phyloP scores from a whole-genome alignment of 2,797 vertebrate species.

The Spea hammondii region DNA sequence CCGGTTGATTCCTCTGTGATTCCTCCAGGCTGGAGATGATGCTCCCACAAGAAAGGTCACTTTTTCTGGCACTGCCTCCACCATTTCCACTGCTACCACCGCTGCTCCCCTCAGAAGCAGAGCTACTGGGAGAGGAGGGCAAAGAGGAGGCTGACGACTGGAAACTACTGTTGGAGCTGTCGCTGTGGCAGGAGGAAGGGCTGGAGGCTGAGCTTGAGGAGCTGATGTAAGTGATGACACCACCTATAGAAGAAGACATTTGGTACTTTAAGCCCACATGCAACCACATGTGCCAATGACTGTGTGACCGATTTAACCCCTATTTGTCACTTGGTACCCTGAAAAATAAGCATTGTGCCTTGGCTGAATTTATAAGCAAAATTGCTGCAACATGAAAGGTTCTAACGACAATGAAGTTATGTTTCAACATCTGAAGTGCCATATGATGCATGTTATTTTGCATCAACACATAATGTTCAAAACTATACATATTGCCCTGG shows the following conservation, averaged over 20 bases:
- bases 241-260: conserved; percentile 70
- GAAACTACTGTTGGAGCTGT: conserved; percentile 79
- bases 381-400: conserved; percentile 7
- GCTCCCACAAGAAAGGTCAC: conserved; percentile 62
- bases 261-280: too few species aligned
- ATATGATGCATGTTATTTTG: too few species aligned
- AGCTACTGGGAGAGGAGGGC: conserved; percentile 77
- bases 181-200: conserved; percentile 84
- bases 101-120: conserved; percentile 60
- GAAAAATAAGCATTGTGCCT: too few species aligned
- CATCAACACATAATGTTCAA: too few species aligned
- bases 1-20: conserved; percentile 64
- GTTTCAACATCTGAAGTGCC: neutral
- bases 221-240: conserved; percentile 95
- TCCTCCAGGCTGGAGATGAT: conserved; percentile 62
- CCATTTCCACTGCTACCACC: conserved; percentile 64
- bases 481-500: too few species aligned
- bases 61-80: conserved; percentile 55
- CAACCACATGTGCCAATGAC: too few species aligned
- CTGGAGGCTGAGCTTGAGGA: conserved; percentile 87
- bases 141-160: conserved; percentile 79
- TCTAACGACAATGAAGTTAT: neutral
- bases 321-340: too few species aligned
- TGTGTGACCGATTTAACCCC: too few species aligned
- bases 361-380: neutral